Evolutionary conservation across 2,888 invertebrate species (phyloP).

Genomic region (Phalera bucephala): DNA sequence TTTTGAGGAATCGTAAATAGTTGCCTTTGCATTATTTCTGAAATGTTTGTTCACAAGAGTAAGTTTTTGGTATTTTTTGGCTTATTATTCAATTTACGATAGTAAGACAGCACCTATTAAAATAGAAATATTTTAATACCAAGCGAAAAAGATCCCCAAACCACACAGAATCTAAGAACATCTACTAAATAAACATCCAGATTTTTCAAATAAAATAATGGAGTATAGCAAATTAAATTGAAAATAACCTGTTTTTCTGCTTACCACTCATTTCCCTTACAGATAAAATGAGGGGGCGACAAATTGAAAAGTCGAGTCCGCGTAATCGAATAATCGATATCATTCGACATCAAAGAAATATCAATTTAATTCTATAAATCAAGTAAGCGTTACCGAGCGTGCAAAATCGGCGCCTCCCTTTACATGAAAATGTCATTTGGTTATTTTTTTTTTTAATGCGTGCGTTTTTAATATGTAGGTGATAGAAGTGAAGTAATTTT

Average conservation of each 20-base stretch:
- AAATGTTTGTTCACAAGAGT: too few species aligned
- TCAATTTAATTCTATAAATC: conserved; percentile 65
- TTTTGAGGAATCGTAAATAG: too few species aligned
- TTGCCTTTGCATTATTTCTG: too few species aligned
- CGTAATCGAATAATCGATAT: conserved; percentile 71
- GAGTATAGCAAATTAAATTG: conserved; percentile 25
- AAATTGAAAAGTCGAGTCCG: conserved; percentile 76
- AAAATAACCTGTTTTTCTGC: conserved; percentile 38
- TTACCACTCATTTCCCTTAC: conserved; percentile 53
- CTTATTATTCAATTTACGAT: too few species aligned
- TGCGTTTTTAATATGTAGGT: conserved; percentile 21
- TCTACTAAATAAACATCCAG: too few species aligned
- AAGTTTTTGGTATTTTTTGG: too few species aligned
- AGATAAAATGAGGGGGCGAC: conserved; percentile 55
- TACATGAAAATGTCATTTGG: conserved; percentile 63
- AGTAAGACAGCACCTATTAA: too few species aligned
- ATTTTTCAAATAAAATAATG: too few species aligned
- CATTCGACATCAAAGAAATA: conserved; percentile 67
- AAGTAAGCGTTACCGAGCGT: conserved; percentile 65
- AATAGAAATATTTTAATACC: too few species aligned
- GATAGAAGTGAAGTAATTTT: too few species aligned
- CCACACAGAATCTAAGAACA: too few species aligned
- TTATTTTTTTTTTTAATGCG: conserved; percentile 46
- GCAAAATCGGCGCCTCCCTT: conserved; percentile 59
- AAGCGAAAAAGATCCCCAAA: too few species aligned